Percentiles rank a stretch among this genome's conserved stretches.
These are phyloP conservation scores for Cyanoderma ruficeps DNA, from an alignment of 2,113 vertebrate species.

Conservation along the genomic window DNA sequence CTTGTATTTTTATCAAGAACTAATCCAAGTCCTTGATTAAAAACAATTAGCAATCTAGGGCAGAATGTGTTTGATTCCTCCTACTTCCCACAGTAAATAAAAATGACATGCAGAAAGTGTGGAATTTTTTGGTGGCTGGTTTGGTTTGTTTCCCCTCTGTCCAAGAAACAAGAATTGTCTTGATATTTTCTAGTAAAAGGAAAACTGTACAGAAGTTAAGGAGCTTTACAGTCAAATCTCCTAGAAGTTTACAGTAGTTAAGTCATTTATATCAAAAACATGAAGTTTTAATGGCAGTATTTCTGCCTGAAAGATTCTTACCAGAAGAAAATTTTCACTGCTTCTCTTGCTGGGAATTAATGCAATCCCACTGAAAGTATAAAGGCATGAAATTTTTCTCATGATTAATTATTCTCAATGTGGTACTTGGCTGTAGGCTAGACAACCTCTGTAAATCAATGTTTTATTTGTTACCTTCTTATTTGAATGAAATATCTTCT, in stretches of 20 bases:
- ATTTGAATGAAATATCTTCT: background rate
- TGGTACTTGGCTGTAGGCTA: background rate
- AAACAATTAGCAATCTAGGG: background rate
- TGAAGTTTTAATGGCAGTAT: background rate
- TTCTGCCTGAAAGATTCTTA: background rate
- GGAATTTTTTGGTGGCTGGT: background rate
- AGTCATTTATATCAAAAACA: background rate
- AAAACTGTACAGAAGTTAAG: background rate
- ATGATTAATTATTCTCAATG: background rate
- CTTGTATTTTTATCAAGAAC: background rate
- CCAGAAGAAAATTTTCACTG: background rate
- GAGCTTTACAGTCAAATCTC: background rate
- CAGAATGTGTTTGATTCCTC: background rate
- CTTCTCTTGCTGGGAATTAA: background rate
- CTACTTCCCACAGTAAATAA: background rate
- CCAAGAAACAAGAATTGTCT: background rate
- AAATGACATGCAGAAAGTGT: accelerated
- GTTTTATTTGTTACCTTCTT: background rate
- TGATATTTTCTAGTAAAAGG: background rate
- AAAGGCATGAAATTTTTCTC: background rate
- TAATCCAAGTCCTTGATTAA: background rate
- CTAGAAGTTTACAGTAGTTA: background rate
- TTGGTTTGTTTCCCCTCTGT: background rate
- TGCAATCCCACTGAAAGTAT: background rate
- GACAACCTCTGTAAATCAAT: background rate